Base-by-base conservation (phyloP, 1,140 invertebrate species). In the Neodiprion lecontei region DNA sequence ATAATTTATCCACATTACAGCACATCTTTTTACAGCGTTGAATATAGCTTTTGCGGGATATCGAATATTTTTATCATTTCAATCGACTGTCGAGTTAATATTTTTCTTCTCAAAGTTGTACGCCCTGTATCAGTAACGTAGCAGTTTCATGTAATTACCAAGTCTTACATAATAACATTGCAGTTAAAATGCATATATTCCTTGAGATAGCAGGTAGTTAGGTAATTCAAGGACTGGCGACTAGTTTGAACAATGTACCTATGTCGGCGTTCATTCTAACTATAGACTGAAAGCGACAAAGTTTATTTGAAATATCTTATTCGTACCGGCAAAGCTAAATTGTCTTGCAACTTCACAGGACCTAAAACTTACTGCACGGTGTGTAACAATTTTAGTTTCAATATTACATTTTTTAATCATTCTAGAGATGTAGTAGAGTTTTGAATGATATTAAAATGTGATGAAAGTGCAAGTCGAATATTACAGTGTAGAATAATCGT, bases 191-290 rank as follows among this genome's bases (percentile, higher is more conserved):
- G n/a, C n/a, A 69, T 14, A 47, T 47, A 69, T 65, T 14, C 61
- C 40, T 14, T 69, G 7, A 23, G 67, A 69, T 69, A 69, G 67
- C 67, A 47, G 21, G 17, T 23, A 11, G 67, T 69, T 69, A 69
- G 67, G 67, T 69, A 69, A 69, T 69, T 69, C 67, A 69, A 69
- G 67, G 67, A 21, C 67, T 69, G 23, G 3, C 21, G 40, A 14
- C 40, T 14, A 69, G 67, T 69, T 69, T 69, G 5, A 21, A 47
- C 40, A 47, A 69, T 23, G n/a, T 69, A 69, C 11, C 12, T 69
- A 47, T 69, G 53, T 61, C n/a, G 53, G 8, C 53, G 53, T 69
- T 69, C 67, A 47, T 69, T 47, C 21, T 14, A 21, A 70, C 66
- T 17, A 12, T 71, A 68, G 10, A 48, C 61, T 66, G 10, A 67